phyloP scores from a whole-genome alignment of 1,140 invertebrate species.

The Drosophila repletoides region DNA sequence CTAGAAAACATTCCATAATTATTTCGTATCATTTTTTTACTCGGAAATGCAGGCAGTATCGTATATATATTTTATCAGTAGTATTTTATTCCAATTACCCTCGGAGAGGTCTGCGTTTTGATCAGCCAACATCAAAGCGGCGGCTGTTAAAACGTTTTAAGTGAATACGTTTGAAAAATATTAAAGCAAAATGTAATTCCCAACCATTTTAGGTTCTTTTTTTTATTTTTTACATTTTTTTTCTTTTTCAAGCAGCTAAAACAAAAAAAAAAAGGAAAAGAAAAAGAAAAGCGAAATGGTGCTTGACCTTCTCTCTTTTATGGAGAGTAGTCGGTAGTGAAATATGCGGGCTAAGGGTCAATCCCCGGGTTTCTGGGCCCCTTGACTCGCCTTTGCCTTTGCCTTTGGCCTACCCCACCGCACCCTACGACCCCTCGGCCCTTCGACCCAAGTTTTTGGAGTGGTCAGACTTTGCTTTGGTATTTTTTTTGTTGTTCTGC shows the following conservation, averaged over 20 bases:
- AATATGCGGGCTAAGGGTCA: slow-evolving; percentile 20
- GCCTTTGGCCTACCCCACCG: neutral
- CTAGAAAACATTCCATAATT: too few relatives aligned
- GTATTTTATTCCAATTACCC: slow-evolving; percentile 18
- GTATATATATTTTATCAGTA: too few relatives aligned
- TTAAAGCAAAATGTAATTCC: slow-evolving; percentile 48
- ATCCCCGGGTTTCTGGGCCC: neutral
- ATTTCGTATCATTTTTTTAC: too few relatives aligned
- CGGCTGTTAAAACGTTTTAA: slow-evolving; percentile 48
- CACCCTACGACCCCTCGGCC: too few relatives aligned
- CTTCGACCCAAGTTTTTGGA: neutral
- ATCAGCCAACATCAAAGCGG: slow-evolving; percentile 61
- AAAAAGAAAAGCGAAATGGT: slow-evolving; percentile 13
- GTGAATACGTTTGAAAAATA: slow-evolving; percentile 64
- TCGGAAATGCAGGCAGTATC: neutral
- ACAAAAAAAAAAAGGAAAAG: slow-evolving; percentile 20
- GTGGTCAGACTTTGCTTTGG: too few relatives aligned
- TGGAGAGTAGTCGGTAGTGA: too few relatives aligned
- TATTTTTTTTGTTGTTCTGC: too few relatives aligned
- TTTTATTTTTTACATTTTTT: too few relatives aligned
- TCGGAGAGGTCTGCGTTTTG: slow-evolving; percentile 14
- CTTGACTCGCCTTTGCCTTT: neutral
- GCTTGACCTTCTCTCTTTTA: slow-evolving; percentile 27
- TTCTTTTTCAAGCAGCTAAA: slow-evolving; percentile 37
- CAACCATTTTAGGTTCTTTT: slow-evolving; percentile 55